Evolutionary conservation across 2,797 vertebrate genomes (phyloP), one percentile per base, ranked within the genome.

Genomic region (Pangasius macronema): DNA sequence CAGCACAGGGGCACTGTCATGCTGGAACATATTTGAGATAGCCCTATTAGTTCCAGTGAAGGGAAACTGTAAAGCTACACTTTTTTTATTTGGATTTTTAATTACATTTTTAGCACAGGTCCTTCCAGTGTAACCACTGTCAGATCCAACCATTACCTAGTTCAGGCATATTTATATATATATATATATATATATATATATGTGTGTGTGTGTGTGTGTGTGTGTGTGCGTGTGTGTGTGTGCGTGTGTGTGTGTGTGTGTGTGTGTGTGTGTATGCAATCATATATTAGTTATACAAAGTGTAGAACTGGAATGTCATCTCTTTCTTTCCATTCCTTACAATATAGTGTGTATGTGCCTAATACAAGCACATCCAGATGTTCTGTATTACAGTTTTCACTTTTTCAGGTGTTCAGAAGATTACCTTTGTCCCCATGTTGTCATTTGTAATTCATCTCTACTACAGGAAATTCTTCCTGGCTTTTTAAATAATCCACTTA

Each of bases 311-410:
- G 27, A 77, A 77, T 51, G 18, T 55, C 16, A 77, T n/a, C 7
- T 77, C n/a, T 30, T 73, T 73, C 39, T 42, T 73, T 73, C 42
- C 70, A 46, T 77, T 77, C 46, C 75, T 77, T 77, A n/a, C 27
- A 39, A 72, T 46, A 30, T 51, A 77, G 75, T 53, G 46, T 53
- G 10, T n/a, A n/a, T 76, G 73, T 76, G 73, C 5, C 13, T 53
- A 55, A 77, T 53, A 16, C 75, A 30, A 77, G 51, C 3, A 53
- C 75, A 77, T 77, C 75, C 75, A 77, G 75, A 77, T 77, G 75
- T 77, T 77, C 75, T 77, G 75, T 55, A 53, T 72, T 72, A 42
- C 68, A 22, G 18, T 68, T 68, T 68, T 33, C 30, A 18, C 20
- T 42, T 73, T 73, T 77, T 77, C 13, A 30, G 8, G 51, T 55